Evolutionary conservation across 1,140 invertebrate genomes (phyloP).

Genomic region (Tigriopus japonicus): DNA sequence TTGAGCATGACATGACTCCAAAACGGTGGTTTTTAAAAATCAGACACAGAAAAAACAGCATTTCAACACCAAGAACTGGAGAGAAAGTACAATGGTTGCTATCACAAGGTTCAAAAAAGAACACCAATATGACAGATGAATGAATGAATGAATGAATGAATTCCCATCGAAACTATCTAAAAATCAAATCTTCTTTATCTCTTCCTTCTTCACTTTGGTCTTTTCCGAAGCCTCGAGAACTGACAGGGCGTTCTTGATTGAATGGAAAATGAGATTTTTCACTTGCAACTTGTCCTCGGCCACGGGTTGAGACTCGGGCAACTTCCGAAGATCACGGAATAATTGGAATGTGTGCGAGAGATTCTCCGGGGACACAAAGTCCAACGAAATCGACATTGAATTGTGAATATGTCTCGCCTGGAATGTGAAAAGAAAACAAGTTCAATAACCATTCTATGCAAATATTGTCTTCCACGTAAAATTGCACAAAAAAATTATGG

Average conservation of each 20-base stretch:
- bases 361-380: not conserved
- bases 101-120: no score
- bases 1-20: no score
- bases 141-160: no score
- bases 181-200: no score
- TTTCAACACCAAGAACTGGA: no score
- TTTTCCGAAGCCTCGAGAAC: not conserved
- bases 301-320: not conserved
- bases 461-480: no score
- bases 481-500: no score
- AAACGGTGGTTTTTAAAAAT: no score
- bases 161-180: no score
- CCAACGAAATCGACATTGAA: not conserved
- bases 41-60: no score
- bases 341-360: not conserved
- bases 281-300: not conserved
- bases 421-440: not conserved
- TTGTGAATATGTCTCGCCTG: not conserved
- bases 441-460: not conserved
- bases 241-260: not conserved
- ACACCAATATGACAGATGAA: no score
- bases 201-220: not conserved
- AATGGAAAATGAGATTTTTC: constrained; percentile 1
- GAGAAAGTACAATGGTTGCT: no score
- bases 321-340: not conserved